phyloP scores from a whole-genome alignment of 2,113 vertebrate species.

The Benitochromis conjunctus region DNA sequence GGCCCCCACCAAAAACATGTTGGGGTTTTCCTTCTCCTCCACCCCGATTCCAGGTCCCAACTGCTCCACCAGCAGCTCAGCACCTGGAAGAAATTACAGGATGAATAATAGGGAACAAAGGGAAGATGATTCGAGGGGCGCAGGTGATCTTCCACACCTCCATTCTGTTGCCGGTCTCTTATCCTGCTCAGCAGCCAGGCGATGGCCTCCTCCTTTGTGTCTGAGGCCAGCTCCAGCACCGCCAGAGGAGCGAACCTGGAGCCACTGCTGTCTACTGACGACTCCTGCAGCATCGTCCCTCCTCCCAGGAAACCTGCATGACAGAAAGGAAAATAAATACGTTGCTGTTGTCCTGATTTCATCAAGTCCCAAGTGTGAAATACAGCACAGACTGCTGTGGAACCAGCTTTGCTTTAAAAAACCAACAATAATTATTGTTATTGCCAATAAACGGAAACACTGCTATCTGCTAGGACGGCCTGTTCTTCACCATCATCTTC shows the following conservation, averaged over 20 bases:
- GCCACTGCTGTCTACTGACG: slow-evolving; percentile 58
- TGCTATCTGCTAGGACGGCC: neutral
- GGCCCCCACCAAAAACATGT: slow-evolving; percentile 85
- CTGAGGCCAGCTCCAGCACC: slow-evolving; percentile 83
- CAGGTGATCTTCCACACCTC: slow-evolving; percentile 69
- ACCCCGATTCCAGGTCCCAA: slow-evolving; percentile 57
- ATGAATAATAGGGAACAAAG: neutral
- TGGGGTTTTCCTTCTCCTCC: slow-evolving; percentile 72
- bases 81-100: slow-evolving; percentile 69
- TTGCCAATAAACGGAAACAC: neutral
- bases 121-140: neutral
- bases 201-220: slow-evolving; percentile 81
- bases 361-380: neutral
- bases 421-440: neutral
- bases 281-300: slow-evolving; percentile 72
- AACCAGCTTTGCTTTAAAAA: neutral
- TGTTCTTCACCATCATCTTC: neutral
- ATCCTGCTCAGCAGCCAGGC: slow-evolving; percentile 86
- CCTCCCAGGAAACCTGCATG: slow-evolving; percentile 3
- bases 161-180: slow-evolving; percentile 79
- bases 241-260: slow-evolving; percentile 82
- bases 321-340: neutral
- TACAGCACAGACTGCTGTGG: neutral
- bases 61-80: slow-evolving; percentile 83
- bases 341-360: neutral